Conservation (phyloP, 2,888 invertebrate species). For the Phortica magna region DNA sequence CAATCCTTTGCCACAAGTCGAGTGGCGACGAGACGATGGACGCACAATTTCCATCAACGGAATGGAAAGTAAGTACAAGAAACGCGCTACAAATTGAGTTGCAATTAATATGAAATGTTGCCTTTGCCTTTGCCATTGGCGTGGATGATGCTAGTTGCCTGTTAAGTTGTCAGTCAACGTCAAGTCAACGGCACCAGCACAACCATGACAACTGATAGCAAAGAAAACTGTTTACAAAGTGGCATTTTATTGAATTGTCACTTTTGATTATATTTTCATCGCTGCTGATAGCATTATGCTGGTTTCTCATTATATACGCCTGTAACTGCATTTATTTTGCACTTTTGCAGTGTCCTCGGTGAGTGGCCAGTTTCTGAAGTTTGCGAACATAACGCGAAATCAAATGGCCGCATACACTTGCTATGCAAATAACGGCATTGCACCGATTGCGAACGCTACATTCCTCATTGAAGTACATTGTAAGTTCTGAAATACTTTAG, state of each 20-base stretch:
- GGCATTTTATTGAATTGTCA: slow-evolving; percentile 33
- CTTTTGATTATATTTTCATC: slow-evolving; percentile 38
- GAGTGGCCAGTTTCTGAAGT: slow-evolving; percentile 87
- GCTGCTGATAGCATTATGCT: slow-evolving; percentile 14
- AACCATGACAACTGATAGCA: not conserved
- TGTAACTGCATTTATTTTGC: no score
- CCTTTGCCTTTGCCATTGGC: not conserved
- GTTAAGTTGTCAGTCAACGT: not conserved
- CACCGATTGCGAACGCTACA: slow-evolving; percentile 88
- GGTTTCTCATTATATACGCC: not conserved
- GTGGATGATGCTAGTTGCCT: no score
- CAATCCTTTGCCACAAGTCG: slow-evolving; percentile 86
- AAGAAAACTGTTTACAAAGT: slow-evolving; percentile 38
- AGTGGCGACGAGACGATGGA: slow-evolving; percentile 86
- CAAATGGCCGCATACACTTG: slow-evolving; percentile 88
- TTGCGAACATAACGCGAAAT: slow-evolving; percentile 85
- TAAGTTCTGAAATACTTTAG: slow-evolving; percentile 80
- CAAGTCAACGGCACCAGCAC: not conserved
- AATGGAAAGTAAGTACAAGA: slow-evolving; percentile 81
- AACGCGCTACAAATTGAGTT: slow-evolving; percentile 8
- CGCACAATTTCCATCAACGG: slow-evolving; percentile 82
- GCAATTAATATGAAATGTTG: slow-evolving; percentile 1
- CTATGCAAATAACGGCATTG: slow-evolving; percentile 90
- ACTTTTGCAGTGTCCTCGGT: slow-evolving; percentile 83
- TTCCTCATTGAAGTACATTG: slow-evolving; percentile 93